Conservation (phyloP, 2,888 invertebrate genomes). For the Sylvicola cinctus region DNA sequence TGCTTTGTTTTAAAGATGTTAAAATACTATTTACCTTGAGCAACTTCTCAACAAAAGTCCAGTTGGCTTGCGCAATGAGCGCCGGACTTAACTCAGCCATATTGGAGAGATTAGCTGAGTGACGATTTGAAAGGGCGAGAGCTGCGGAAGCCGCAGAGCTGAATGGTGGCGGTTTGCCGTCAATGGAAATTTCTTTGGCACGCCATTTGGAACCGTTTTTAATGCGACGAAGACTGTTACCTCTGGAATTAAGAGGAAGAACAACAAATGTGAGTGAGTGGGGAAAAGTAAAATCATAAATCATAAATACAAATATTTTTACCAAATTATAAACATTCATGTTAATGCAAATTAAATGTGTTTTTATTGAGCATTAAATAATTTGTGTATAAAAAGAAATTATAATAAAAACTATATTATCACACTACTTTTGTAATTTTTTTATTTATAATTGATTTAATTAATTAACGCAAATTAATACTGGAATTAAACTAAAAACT, state of each 20-base stretch:
- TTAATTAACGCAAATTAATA: no score
- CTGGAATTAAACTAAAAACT: no score
- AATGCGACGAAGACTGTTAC: conserved; percentile 35
- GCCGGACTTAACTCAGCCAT: conserved; percentile 46
- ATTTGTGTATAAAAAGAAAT: no score
- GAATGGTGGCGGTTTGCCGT: conserved; percentile 19
- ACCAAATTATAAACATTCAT: no score
- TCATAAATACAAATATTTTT: no score
- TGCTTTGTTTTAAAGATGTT: conserved; percentile 1
- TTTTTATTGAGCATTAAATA: no score
- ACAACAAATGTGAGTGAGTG: neutral
- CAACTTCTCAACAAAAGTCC: conserved; percentile 93
- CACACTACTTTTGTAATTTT: no score
- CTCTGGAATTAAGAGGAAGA: conserved; percentile 16
- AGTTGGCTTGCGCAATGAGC: conserved; percentile 86
- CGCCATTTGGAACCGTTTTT: conserved; percentile 39
- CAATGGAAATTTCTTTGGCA: conserved; percentile 37
- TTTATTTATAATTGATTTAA: no score
- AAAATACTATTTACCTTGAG: conserved; percentile 45
- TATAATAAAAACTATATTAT: no score
- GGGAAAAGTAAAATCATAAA: no score
- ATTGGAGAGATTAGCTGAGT: conserved; percentile 20
- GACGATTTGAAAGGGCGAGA: conserved; percentile 16
- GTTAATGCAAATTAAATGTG: no score
- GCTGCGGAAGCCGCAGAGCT: conserved; percentile 7